Evolutionary conservation across 1,140 invertebrate genomes (phyloP).

Genomic region (Doryteuthis pealeii): DNA sequence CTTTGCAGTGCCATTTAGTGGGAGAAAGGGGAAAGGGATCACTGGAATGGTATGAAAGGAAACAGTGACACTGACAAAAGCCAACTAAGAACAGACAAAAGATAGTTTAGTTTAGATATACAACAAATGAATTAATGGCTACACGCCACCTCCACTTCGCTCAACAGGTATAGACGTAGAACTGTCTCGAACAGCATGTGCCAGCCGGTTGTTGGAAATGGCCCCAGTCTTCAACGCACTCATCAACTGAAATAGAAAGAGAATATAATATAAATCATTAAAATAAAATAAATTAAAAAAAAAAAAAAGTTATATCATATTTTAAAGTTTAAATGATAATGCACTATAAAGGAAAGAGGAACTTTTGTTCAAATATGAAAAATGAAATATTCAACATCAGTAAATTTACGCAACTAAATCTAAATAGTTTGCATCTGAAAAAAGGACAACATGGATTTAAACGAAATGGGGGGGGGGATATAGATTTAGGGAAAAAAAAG

Average conservation of each 20-base stretch:
- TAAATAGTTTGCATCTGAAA: no score
- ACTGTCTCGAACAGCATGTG: constrained; percentile 83
- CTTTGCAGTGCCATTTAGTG: no score
- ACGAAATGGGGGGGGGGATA: no score
- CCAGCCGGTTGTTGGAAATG: constrained; percentile 86
- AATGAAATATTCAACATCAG: no score
- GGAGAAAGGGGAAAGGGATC: no score
- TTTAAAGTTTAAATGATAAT: not conserved
- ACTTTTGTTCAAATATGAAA: not conserved
- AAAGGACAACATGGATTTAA: no score
- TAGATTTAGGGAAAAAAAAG: no score
- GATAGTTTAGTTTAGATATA: not conserved
- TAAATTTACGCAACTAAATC: no score
- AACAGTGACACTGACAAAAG: no score
- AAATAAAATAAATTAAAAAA: not conserved
- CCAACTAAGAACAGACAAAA: no score
- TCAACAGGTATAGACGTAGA: constrained; percentile 82
- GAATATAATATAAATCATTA: not conserved
- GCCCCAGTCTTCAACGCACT: constrained; percentile 93
- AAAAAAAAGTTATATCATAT: not conserved
- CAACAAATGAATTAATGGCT: constrained; percentile 18
- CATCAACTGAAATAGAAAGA: constrained; percentile 78
- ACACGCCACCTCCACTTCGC: constrained; percentile 87
- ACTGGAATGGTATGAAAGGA: no score
- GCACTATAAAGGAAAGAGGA: not conserved